Percentiles rank a stretch among this genome's conserved stretches.
phyloP scores from a whole-genome alignment of 2,797 vertebrate species.

The Triplophysa yarkandensis region DNA sequence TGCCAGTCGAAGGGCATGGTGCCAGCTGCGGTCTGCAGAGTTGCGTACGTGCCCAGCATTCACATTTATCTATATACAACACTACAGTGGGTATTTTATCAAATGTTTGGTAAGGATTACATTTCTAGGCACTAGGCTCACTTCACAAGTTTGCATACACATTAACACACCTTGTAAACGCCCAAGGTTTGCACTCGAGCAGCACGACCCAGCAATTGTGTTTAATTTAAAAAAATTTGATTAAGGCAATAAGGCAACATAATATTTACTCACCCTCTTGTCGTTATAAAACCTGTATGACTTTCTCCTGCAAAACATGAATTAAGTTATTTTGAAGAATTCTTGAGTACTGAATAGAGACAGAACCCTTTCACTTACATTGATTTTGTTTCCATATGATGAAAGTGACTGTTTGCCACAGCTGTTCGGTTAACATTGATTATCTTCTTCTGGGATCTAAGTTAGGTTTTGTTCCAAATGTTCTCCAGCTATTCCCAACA shows the following conservation, averaged over 20 bases:
- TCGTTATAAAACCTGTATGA: too few relatives aligned
- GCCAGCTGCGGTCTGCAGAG: constrained; percentile 46
- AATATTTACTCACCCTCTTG: too few relatives aligned
- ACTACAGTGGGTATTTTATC: constrained; percentile 46
- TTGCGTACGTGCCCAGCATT: constrained; percentile 68
- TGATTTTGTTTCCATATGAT: too few relatives aligned
- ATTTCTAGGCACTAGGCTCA: neutral
- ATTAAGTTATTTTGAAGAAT: too few relatives aligned
- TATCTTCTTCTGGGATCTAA: too few relatives aligned
- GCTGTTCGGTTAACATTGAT: too few relatives aligned
- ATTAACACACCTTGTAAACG: neutral
- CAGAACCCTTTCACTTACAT: too few relatives aligned
- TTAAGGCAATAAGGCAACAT: neutral
- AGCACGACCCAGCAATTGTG: neutral
- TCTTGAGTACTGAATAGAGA: too few relatives aligned
- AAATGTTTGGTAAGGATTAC: neutral
- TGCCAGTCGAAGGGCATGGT: constrained; percentile 51
- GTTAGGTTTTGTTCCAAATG: constrained; percentile 16
- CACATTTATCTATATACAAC: constrained; percentile 58
- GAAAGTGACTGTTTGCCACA: too few relatives aligned
- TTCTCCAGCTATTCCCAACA: neutral
- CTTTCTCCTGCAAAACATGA: too few relatives aligned
- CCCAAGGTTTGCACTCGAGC: neutral
- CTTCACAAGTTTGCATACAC: neutral
- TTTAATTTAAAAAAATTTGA: neutral